phyloP scores from a whole-genome alignment of 2,888 invertebrate species.

The Syritta pipiens region DNA sequence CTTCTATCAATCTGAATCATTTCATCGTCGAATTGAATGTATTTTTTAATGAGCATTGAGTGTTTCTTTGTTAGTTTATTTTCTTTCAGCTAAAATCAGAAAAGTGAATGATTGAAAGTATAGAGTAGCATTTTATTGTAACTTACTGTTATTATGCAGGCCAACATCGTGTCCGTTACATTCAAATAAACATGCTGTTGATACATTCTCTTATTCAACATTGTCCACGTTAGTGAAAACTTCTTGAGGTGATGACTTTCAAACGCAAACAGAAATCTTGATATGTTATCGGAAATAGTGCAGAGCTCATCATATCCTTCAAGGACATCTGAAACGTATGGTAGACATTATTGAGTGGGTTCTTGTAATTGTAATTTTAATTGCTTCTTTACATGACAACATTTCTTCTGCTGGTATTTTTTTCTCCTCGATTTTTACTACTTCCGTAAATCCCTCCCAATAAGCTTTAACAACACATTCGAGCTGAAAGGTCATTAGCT shows the following conservation, averaged over 20 bases:
- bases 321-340: slow-evolving; percentile 80
- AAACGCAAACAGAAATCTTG: slow-evolving; percentile 82
- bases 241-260: slow-evolving; percentile 83
- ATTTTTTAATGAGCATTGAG: slow-evolving; percentile 79
- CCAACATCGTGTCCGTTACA: slow-evolving; percentile 81
- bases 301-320: slow-evolving; percentile 84
- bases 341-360: background rate
- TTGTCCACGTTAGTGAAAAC: slow-evolving; percentile 85
- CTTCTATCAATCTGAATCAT: slow-evolving; percentile 81
- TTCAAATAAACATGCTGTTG: slow-evolving; percentile 81
- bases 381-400: slow-evolving; percentile 75
- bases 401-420: slow-evolving; percentile 78
- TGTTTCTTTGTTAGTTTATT: slow-evolving; percentile 76
- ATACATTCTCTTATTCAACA: slow-evolving; percentile 85
- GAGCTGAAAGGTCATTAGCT: slow-evolving; percentile 84
- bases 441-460: slow-evolving; percentile 78
- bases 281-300: slow-evolving; percentile 82
- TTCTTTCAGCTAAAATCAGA: slow-evolving; percentile 74
- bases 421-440: slow-evolving; percentile 76
- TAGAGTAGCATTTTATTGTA: background rate
- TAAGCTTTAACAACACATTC: slow-evolving; percentile 85
- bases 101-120: background rate
- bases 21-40: slow-evolving; percentile 82
- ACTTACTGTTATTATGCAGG: slow-evolving; percentile 81
- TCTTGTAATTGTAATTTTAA: background rate